phyloP scores from a whole-genome alignment of 2,113 vertebrate genomes.

The Pontoporia blainvillei region DNA sequence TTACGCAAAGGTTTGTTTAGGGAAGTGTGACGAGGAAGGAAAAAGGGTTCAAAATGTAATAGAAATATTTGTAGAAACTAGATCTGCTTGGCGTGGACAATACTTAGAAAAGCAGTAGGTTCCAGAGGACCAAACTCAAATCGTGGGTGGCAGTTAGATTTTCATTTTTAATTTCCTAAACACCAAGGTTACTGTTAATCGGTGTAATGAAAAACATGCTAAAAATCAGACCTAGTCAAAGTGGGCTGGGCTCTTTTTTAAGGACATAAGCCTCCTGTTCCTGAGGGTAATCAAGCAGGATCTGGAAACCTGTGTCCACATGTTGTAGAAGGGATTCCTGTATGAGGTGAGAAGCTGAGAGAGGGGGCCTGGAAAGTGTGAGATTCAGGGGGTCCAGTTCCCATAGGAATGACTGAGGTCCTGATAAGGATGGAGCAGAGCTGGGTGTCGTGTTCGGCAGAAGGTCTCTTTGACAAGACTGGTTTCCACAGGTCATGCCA shows the following conservation, averaged over 20 bases:
- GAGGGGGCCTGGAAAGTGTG: no score
- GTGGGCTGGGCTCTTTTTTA: background rate
- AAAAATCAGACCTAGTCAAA: background rate
- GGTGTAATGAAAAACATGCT: background rate
- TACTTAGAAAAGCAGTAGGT: background rate
- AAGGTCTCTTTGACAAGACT: background rate
- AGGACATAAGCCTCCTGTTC: background rate
- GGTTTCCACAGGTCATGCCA: background rate
- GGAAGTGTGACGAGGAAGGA: background rate
- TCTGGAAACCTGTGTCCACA: background rate
- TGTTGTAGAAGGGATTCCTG: background rate
- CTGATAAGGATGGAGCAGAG: background rate
- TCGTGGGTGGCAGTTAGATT: background rate
- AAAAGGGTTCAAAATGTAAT: background rate
- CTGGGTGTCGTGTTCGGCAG: background rate
- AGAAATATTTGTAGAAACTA: background rate
- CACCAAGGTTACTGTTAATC: background rate
- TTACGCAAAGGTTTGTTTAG: constrained; percentile 1
- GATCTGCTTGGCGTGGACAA: background rate
- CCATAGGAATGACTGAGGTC: background rate
- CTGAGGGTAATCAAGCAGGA: background rate
- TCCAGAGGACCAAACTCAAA: background rate
- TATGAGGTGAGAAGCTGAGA: background rate
- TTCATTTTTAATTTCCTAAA: background rate
- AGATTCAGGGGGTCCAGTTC: background rate